Percentiles rank a stretch among this genome's conserved stretches.
Conservation (phyloP, 2,113 vertebrate species). For the Carassius auratus region DNA sequence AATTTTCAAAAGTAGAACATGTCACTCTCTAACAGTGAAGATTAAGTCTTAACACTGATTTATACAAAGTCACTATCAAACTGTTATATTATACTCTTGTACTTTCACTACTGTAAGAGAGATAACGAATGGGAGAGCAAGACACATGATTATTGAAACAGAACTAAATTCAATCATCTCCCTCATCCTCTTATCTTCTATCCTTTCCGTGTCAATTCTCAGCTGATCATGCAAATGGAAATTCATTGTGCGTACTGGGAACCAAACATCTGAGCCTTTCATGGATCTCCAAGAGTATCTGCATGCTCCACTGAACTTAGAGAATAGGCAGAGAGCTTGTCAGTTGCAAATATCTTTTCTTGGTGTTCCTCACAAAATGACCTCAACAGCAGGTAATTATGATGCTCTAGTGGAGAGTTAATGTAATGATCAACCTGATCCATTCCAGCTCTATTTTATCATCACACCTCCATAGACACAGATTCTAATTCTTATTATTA, state of each 20-base stretch:
- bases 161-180: conserved; percentile 21
- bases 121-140: not conserved
- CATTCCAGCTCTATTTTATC: conserved; percentile 13
- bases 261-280: conserved; percentile 3
- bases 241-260: not conserved
- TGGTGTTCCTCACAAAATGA: not conserved
- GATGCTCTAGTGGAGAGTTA: conserved; percentile 12
- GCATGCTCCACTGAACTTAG: not conserved
- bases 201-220: conserved; percentile 5
- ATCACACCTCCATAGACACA: not conserved
- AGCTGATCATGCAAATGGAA: conserved; percentile 3
- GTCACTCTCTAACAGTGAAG: not conserved
- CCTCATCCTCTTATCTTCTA: conserved; percentile 31
- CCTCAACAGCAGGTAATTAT: conserved; percentile 29
- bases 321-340: not conserved
- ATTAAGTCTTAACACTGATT: not conserved
- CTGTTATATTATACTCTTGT: not conserved
- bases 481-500: conserved; percentile 35
- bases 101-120: not conserved
- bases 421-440: conserved; percentile 44
- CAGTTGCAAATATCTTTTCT: not conserved
- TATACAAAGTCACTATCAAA: not conserved
- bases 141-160: not conserved
- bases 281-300: conserved; percentile 3
- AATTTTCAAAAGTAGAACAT: not conserved